phyloP scores from a whole-genome alignment of 2,888 invertebrate genomes.

The Malthinus seriepunctatus region DNA sequence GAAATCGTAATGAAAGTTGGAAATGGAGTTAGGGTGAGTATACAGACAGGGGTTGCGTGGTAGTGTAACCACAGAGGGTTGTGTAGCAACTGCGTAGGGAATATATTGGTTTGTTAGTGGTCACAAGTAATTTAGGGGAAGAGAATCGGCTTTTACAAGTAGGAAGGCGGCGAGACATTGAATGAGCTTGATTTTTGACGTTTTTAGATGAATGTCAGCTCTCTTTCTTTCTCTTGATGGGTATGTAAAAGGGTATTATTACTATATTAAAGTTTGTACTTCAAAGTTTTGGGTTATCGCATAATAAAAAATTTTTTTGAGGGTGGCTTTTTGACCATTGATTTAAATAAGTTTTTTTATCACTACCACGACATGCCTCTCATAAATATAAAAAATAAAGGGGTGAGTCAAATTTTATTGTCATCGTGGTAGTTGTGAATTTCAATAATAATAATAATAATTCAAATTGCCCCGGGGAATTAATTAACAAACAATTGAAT shows the following conservation, averaged over 20 bases:
- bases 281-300: not conserved
- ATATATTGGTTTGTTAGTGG: slow-evolving; percentile 41
- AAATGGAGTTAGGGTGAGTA: slow-evolving; percentile 30
- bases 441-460: too few species aligned
- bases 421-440: not conserved
- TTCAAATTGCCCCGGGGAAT: too few species aligned
- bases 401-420: slow-evolving; percentile 6
- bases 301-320: slow-evolving; percentile 1
- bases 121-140: slow-evolving; percentile 43
- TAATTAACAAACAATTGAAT: too few species aligned
- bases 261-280: slow-evolving; percentile 17
- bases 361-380: not conserved
- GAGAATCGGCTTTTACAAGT: slow-evolving; percentile 36
- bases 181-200: slow-evolving; percentile 36
- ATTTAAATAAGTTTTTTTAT: slow-evolving; percentile 6
- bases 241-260: slow-evolving; percentile 22
- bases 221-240: slow-evolving; percentile 16
- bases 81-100: slow-evolving; percentile 33
- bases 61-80: slow-evolving; percentile 34
- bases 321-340: not conserved
- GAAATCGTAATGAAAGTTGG: slow-evolving; percentile 35
- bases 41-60: slow-evolving; percentile 32
- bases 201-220: slow-evolving; percentile 30
- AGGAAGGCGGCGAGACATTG: slow-evolving; percentile 36
- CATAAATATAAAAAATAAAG: slow-evolving; percentile 6